Evolutionary conservation across 2,797 vertebrate species (phyloP), one percentile per base, ranked within the genome.

Genomic region (Cryptoprocta ferox): DNA sequence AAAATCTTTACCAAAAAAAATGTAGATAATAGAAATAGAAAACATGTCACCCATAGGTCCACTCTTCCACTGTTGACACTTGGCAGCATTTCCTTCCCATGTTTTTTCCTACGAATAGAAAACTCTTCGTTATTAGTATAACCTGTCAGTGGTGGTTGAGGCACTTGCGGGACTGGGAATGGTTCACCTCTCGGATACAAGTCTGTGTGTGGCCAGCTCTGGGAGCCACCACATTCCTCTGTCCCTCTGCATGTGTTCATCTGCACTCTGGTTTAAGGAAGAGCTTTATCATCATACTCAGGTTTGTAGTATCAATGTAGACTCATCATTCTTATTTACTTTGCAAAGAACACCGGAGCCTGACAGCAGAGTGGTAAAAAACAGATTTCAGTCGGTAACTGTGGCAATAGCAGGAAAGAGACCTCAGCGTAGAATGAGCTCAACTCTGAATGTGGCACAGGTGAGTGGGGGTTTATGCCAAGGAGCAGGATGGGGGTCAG

Each of bases 81-180:
- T 18, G 53, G 21, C 6, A 2, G 9, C 21, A 10, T 50, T 32
- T 50, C 28, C 21, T 65, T 82, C 30, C 78, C 3, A 2, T 53
- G 1, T 30, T 2, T 81, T 83, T 61, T 28, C 32, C 42, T 21
- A 39, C 28, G n/a, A 63, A 5, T 6, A 50, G 53, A 30, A 53
- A 81, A 6, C 39, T 24, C 24, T 65, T 15, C 1, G 11, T 24
- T 10, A 5, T 13, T 6, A 32, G 37, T 5, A 10, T 45, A 13
- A 15, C 10, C 19, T 50, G 37, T 28, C 35, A 2, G 3, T 7
- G 24, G 28, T 11, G 42, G 28, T 4, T 37, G n/a, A 50, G 42
- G 19, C 9, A 0, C 28, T 70, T 0, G 0, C 24, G 65, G 11
- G 3, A 3, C 75, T 2, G 35, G 14, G 19, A 19, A 0, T 1